Evolutionary conservation across 2,888 invertebrate species (phyloP).

Genomic region (Pheosia gnoma): DNA sequence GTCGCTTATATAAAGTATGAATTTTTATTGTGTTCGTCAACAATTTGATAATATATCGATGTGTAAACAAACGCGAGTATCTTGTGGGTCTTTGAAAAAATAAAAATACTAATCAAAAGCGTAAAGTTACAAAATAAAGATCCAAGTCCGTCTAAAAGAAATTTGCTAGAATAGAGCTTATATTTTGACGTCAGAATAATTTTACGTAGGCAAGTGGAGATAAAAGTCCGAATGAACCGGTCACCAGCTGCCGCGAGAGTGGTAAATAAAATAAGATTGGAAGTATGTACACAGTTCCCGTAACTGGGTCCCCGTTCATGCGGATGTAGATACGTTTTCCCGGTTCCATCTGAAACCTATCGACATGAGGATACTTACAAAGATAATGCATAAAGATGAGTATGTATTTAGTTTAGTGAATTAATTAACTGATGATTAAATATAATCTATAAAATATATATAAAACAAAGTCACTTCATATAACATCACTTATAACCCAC

Average conservation of each 20-base stretch:
- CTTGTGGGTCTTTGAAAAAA: too few species aligned
- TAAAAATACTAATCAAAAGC: too few species aligned
- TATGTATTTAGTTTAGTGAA: neutral
- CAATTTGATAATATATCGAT: neutral
- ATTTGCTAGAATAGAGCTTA: too few species aligned
- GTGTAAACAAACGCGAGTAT: too few species aligned
- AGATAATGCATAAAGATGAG: neutral
- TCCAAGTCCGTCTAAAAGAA: too few species aligned
- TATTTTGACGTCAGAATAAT: neutral
- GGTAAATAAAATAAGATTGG: conserved; percentile 8
- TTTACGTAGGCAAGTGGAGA: neutral
- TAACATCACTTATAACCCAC: too few species aligned
- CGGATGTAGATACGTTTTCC: conserved; percentile 4
- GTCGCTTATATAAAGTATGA: conserved; percentile 51
- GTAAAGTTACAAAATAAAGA: too few species aligned
- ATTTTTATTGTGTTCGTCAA: conserved; percentile 2
- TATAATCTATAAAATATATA: neutral
- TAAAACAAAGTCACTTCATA: too few species aligned
- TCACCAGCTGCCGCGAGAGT: neutral
- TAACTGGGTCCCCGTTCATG: too few species aligned
- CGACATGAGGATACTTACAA: neutral
- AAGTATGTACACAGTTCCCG: conserved; percentile 2
- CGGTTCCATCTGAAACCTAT: neutral
- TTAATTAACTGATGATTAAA: neutral
- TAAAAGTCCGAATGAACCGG: neutral